Evolutionary conservation across 2,797 vertebrate genomes (phyloP).

Genomic region (Petrocephalus sullivani): DNA sequence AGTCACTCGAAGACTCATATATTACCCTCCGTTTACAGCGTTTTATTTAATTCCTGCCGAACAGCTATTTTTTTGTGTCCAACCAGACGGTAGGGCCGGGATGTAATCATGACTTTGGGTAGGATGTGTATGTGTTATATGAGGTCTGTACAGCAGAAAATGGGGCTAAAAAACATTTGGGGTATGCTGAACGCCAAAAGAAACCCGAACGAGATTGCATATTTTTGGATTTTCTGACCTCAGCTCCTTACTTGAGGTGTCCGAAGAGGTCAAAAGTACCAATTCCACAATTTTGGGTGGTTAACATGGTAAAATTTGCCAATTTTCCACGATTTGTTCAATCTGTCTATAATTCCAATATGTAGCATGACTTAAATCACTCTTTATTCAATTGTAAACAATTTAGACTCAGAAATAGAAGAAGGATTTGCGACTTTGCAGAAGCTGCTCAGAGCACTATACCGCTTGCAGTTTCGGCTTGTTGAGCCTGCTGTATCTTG

Average conservation of each 20-base stretch:
- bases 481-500: not conserved
- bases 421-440: not conserved
- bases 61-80: slow-evolving; percentile 13
- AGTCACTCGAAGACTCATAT: slow-evolving; percentile 1
- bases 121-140: slow-evolving; percentile 2
- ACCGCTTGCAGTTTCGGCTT: not conserved
- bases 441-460: not conserved
- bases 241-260: not conserved
- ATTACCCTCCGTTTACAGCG: slow-evolving; percentile 1
- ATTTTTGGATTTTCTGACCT: slow-evolving; percentile 5
- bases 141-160: slow-evolving; percentile 3
- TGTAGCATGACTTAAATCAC: not conserved
- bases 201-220: not conserved
- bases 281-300: not conserved
- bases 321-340: not conserved
- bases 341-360: not conserved
- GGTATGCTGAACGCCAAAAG: not conserved
- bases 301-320: not conserved
- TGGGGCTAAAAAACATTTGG: not conserved
- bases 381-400: not conserved
- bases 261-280: not conserved
- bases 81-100: not conserved
- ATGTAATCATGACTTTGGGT: slow-evolving; percentile 10
- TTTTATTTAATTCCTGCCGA: slow-evolving; percentile 8
- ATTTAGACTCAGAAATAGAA: not conserved